Conservation (phyloP, 64 coral and sea anemone species). For the Pocillopora verrucosa region DNA sequence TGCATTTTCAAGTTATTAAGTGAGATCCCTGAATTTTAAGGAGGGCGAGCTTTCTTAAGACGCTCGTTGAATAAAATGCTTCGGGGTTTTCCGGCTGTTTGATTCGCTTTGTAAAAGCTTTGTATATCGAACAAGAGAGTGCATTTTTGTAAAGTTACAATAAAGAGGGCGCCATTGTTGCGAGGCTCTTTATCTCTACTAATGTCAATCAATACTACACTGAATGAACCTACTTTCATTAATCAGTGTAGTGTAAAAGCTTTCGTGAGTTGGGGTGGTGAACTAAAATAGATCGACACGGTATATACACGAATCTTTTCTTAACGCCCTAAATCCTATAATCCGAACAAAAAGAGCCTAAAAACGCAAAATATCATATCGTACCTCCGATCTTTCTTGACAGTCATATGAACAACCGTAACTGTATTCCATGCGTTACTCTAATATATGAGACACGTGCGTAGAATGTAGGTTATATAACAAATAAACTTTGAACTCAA, state of each 20-base stretch:
- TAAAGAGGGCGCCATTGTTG: neutral
- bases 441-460: neutral
- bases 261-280: conserved; percentile 10
- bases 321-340: neutral
- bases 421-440: conserved; percentile 20
- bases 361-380: conserved; percentile 28
- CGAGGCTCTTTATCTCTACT: neutral
- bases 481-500: conserved; percentile 10
- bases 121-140: neutral
- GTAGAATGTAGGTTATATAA: neutral
- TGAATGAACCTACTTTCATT: conserved; percentile 24
- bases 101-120: neutral
- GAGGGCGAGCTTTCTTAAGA: neutral
- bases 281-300: neutral
- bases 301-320: neutral
- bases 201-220: conserved; percentile 15
- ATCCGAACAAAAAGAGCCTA: neutral
- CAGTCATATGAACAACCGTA: neutral
- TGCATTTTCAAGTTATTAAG: neutral
- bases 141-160: conserved; percentile 12
- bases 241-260: conserved; percentile 31
- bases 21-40: neutral
- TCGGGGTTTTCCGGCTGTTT: conserved; percentile 15
- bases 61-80: neutral
- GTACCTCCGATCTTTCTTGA: neutral